Evolutionary conservation across 1,140 invertebrate species (phyloP), one percentile per base, ranked within the genome.

Genomic region (Physella acuta): DNA sequence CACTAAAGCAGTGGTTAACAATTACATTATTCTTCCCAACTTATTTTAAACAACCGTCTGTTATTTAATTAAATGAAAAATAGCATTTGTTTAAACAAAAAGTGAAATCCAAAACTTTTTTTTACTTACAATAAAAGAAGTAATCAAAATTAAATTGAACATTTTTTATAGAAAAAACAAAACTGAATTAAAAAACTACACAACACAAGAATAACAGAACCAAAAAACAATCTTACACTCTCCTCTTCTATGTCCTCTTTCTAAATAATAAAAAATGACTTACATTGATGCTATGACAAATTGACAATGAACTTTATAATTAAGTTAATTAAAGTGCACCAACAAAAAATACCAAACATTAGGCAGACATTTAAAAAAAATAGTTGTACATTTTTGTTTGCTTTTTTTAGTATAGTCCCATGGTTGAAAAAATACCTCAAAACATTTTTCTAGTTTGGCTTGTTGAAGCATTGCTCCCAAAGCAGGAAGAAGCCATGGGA

Each of bases 381-480:
- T 11, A 44, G 39, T 44, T 44, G 39, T 44, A 44, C 8, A 20
- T 44, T 44, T 44, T 44, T 44, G 39, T 44, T 44, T 11, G 39
- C 20, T 44, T 44, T 44, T 44, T 20, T 44, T 44, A 44, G 8
- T 11, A 20, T 44, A 44, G 20, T 44, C 20, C 20, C 20, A 44
- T 20, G 8, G 39, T 44, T 44, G 39, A 44, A 44, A 20, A 44
- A 44, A 44, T 44, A 68, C 66, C 56, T 84, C 82, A 80, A 85
- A 82, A 63, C 84, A 85, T 78, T 82, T 82, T 72, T 85, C 80
- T 61, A 73, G 72, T 71, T 82, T 84, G 31, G 85, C 84, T 74
- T 81, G 77, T 74, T 75, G 75, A 4, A 86, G 68, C 80, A 85
- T 83, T 70, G 80, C 78, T 70, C 83, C 83, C 44, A 86, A 61